Evolutionary conservation across 2,797 vertebrate species (phyloP).

Genomic region (Euthynnus affinis): DNA sequence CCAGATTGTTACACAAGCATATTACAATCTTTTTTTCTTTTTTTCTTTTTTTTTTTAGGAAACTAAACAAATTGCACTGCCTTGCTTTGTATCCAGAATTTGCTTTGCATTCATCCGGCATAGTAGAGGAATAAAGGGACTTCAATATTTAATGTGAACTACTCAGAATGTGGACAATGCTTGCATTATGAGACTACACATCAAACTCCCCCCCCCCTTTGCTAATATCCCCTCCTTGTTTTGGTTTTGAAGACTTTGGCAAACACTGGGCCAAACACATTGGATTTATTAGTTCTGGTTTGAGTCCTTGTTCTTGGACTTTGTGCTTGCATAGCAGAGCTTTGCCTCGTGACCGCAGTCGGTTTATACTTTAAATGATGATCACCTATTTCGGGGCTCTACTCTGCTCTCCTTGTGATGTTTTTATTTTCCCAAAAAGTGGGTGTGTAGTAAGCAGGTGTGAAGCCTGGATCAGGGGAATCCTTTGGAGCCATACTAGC

Average conservation of each 20-base stretch:
- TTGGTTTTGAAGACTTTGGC: constrained; percentile 43
- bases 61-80: background rate
- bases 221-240: constrained; percentile 37
- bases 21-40: background rate
- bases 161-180: constrained; percentile 32
- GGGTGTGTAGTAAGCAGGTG: constrained; percentile 47
- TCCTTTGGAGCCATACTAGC: background rate
- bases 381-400: constrained; percentile 29
- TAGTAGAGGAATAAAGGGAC: constrained; percentile 13
- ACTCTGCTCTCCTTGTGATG: background rate
- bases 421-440: background rate
- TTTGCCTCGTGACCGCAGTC: constrained; percentile 21
- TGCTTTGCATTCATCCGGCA: constrained; percentile 9
- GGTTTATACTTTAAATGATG: constrained; percentile 31
- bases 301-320: background rate
- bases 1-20: background rate
- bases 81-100: constrained; percentile 13
- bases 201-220: constrained; percentile 13
- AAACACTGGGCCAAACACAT: constrained; percentile 27
- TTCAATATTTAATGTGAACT: constrained; percentile 21
- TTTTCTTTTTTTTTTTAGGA: background rate
- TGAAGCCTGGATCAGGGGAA: constrained; percentile 5
- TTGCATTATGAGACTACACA: constrained; percentile 26
- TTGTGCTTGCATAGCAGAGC: constrained; percentile 23
- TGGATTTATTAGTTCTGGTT: constrained; percentile 29